These are phyloP conservation scores for Cygnus buccinator DNA, from an alignment of 2,113 vertebrate genomes.

Conservation along the genomic window DNA sequence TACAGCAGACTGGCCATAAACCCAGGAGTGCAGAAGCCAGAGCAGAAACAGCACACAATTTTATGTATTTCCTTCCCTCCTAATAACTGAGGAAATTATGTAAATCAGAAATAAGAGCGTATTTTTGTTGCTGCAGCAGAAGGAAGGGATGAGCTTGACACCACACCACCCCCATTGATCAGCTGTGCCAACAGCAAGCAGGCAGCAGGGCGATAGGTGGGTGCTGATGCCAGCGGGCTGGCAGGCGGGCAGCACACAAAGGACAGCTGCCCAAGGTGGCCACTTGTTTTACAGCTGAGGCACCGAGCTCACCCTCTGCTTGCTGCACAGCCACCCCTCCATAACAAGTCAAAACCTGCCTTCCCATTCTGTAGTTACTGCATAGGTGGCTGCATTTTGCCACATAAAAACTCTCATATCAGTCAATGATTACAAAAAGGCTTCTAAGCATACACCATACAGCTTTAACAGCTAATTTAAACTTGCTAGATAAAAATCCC, in stretches of 20 bases:
- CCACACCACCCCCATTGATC: constrained; percentile 63
- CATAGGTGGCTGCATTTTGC: neutral
- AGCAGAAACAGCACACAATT: neutral
- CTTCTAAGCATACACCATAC: neutral
- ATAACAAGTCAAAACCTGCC: neutral
- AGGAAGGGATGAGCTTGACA: neutral
- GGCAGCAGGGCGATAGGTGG: constrained; percentile 78
- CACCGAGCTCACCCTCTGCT: neutral
- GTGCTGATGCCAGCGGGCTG: constrained; percentile 71
- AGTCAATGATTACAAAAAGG: neutral
- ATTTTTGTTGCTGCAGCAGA: neutral
- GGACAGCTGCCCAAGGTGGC: constrained; percentile 77
- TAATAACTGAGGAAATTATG: neutral
- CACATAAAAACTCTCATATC: neutral
- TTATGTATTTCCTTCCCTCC: neutral
- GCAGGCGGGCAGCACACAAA: constrained; percentile 67
- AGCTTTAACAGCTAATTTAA: constrained; percentile 39
- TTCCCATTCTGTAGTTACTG: neutral
- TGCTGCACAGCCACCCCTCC: neutral
- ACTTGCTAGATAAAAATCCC: neutral
- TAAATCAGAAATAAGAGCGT: constrained; percentile 24
- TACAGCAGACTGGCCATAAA: neutral
- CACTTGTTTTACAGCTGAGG: constrained; percentile 75
- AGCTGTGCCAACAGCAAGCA: neutral
- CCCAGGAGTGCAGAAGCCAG: neutral